Evolutionary conservation across 1,140 invertebrate species (phyloP).

Genomic region (Belonocnema kinseyi): DNA sequence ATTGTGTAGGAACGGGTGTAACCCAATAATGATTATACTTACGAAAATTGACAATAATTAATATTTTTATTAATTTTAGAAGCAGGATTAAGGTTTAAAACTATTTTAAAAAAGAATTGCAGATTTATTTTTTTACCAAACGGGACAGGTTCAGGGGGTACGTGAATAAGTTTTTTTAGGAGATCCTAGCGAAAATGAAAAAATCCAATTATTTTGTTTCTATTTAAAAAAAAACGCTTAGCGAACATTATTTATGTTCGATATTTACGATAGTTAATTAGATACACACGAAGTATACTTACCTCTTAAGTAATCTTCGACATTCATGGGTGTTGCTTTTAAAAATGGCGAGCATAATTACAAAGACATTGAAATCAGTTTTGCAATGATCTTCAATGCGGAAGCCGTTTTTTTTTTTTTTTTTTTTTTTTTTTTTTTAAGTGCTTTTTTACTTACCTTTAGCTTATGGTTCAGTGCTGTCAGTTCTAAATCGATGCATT

Average conservation of each 20-base stretch:
- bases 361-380: background rate
- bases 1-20: no score
- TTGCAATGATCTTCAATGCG: constrained; percentile 1
- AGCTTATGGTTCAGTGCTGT: no score
- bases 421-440: background rate
- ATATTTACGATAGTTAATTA: constrained; percentile 25
- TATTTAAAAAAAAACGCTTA: background rate
- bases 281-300: constrained; percentile 14
- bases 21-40: no score
- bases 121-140: no score
- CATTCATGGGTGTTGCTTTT: background rate
- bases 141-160: no score
- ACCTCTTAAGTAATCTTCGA: constrained; percentile 12
- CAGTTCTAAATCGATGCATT: no score
- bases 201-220: constrained; percentile 17
- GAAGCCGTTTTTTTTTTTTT: background rate
- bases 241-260: background rate
- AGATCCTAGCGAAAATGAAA: background rate
- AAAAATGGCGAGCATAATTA: background rate
- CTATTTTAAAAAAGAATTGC: no score
- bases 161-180: no score
- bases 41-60: no score
- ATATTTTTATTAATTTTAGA: no score
- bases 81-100: no score
- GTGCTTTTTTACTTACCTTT: no score